Conservation (phyloP, 2,113 vertebrate species). For the Neodontobutis hainanensis region DNA sequence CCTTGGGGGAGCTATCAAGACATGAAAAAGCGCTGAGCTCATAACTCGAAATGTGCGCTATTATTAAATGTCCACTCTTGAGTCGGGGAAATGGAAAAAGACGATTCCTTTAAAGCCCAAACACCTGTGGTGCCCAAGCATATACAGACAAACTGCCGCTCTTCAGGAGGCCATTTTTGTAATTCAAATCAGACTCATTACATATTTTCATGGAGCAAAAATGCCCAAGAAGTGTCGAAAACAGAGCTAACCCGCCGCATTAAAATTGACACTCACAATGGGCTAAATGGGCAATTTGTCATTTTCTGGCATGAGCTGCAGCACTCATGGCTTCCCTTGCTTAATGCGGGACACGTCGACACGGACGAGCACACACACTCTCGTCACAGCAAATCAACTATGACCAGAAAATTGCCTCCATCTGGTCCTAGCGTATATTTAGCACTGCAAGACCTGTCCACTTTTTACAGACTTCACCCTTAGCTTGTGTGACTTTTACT, state of each 20-base stretch:
- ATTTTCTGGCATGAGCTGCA: conserved; percentile 53
- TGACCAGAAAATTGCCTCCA: conserved; percentile 59
- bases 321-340: conserved; percentile 53
- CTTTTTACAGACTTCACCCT: not conserved
- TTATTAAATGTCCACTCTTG: conserved; percentile 47
- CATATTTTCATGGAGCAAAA: conserved; percentile 31
- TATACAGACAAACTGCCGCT: not conserved
- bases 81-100: not conserved
- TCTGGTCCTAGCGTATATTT: conserved; percentile 52
- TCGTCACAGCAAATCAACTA: conserved; percentile 45
- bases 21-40: conserved; percentile 30
- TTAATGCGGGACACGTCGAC: conserved; percentile 47
- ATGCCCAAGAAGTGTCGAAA: conserved; percentile 50
- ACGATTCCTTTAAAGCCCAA: not conserved
- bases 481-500: not conserved
- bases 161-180: conserved; percentile 11
- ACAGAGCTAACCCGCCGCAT: conserved; percentile 48
- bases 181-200: conserved; percentile 33
- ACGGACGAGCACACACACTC: conserved; percentile 18
- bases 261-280: conserved; percentile 64
- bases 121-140: not conserved
- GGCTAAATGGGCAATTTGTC: conserved; percentile 71
- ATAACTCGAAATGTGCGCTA: conserved; percentile 36
- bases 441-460: conserved; percentile 13
- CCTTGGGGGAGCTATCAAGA: conserved; percentile 48